phyloP scores from a whole-genome alignment of 2,113 vertebrate genomes.

The Bubo scandiacus region DNA sequence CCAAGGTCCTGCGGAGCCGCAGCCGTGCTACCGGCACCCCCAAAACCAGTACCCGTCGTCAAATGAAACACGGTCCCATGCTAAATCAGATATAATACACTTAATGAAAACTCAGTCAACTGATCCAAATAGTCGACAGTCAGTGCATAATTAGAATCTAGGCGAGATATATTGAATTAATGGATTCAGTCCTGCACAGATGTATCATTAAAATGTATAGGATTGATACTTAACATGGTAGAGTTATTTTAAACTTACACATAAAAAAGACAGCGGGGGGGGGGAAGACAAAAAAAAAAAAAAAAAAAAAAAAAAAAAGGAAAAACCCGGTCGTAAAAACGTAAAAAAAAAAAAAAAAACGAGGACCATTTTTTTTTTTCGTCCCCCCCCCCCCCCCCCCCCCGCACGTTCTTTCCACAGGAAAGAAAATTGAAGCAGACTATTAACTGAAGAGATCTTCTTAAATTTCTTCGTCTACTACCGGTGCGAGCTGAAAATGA shows the following conservation, averaged over 20 bases:
- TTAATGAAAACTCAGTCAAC: slow-evolving; percentile 23
- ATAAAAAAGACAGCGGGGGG: neutral
- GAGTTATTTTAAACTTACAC: neutral
- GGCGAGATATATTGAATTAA: slow-evolving; percentile 34
- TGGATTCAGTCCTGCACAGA: slow-evolving; percentile 11
- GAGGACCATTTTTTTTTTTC: no score
- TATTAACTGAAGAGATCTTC: neutral
- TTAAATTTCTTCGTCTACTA: slow-evolving; percentile 5
- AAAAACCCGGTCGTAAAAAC: no score
- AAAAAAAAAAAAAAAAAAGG: no score
- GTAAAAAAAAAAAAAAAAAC: no score
- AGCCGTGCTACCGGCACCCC: neutral
- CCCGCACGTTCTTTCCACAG: neutral
- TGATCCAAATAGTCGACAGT: neutral
- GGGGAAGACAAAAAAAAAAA: no score
- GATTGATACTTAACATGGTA: neutral
- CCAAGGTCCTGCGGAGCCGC: neutral
- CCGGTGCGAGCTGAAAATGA: neutral
- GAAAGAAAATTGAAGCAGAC: neutral
- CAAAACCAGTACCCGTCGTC: neutral
- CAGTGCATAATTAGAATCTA: neutral
- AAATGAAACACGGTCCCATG: neutral
- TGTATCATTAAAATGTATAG: slow-evolving; percentile 33
- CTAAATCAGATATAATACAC: neutral
- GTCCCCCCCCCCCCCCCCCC: accelerated